phyloP scores from a whole-genome alignment of 2,888 invertebrate genomes.

The Troides helena region DNA sequence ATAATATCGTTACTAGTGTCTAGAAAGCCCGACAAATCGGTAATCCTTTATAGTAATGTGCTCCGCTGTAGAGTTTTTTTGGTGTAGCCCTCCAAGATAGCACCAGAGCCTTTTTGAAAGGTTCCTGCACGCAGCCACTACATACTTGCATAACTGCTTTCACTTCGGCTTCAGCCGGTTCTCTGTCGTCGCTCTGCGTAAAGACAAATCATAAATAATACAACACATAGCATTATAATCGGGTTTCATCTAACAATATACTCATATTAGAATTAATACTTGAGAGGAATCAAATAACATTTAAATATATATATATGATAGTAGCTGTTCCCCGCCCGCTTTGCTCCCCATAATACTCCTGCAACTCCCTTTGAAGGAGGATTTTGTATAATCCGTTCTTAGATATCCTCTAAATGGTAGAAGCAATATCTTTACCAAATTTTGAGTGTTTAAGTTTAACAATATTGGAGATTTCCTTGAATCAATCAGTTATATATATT shows the following conservation, averaged over 20 bases:
- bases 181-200: slow-evolving; percentile 84
- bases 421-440: too few species aligned
- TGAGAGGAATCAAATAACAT: background rate
- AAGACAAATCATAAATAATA: background rate
- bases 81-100: slow-evolving; percentile 87
- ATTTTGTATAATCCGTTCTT: too few species aligned
- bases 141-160: slow-evolving; percentile 89
- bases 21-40: slow-evolving; percentile 84
- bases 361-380: too few species aligned
- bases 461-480: too few species aligned
- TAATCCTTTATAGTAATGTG: slow-evolving; percentile 83
- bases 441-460: too few species aligned
- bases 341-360: too few species aligned
- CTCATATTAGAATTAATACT: background rate
- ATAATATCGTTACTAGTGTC: slow-evolving; percentile 25
- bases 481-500: too few species aligned
- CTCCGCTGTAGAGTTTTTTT: slow-evolving; percentile 87
- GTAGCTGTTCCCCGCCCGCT: too few species aligned
- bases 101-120: slow-evolving; percentile 89
- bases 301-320: too few species aligned
- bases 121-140: slow-evolving; percentile 86
- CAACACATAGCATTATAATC: background rate
- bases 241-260: background rate
- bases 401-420: too few species aligned
- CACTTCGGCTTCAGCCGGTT: slow-evolving; percentile 91